Evolutionary conservation across 2,797 vertebrate genomes (phyloP).

Genomic region (Silurus aristotelis): DNA sequence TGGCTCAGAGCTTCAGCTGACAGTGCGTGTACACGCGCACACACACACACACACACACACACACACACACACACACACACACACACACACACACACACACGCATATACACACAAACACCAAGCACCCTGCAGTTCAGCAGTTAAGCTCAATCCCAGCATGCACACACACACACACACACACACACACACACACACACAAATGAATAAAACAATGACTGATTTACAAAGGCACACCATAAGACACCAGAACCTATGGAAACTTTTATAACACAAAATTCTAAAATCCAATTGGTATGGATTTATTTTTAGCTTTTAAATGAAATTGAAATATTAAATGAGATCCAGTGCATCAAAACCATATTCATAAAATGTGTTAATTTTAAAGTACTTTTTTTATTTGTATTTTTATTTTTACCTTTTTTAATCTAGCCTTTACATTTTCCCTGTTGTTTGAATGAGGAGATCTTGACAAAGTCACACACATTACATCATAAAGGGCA

Average conservation of each 20-base stretch:
- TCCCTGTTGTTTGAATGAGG: constrained; percentile 41
- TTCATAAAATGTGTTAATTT: not conserved
- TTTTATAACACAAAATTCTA: not conserved
- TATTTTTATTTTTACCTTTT: not conserved
- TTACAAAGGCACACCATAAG: not conserved
- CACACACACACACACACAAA: not conserved
- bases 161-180: not conserved
- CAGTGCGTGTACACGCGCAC: constrained; percentile 10
- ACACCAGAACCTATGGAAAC: constrained; percentile 17
- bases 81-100: constrained; percentile 33
- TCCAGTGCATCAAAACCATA: not conserved
- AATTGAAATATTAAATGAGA: constrained; percentile 1
- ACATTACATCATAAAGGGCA: constrained; percentile 49
- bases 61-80: constrained; percentile 33
- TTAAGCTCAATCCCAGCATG: not conserved
- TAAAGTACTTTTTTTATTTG: too few relatives aligned
- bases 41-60: constrained; percentile 38
- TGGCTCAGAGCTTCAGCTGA: constrained; percentile 38
- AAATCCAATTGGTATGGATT: not conserved
- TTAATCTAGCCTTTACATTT: constrained; percentile 24
- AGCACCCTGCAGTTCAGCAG: constrained; percentile 14
- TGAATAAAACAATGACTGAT: not conserved
- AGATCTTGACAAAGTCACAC: constrained; percentile 46
- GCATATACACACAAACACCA: constrained; percentile 14
- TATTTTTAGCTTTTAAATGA: not conserved